phyloP scores from a whole-genome alignment of 2,113 vertebrate genomes.

The Megaptera novaeangliae region DNA sequence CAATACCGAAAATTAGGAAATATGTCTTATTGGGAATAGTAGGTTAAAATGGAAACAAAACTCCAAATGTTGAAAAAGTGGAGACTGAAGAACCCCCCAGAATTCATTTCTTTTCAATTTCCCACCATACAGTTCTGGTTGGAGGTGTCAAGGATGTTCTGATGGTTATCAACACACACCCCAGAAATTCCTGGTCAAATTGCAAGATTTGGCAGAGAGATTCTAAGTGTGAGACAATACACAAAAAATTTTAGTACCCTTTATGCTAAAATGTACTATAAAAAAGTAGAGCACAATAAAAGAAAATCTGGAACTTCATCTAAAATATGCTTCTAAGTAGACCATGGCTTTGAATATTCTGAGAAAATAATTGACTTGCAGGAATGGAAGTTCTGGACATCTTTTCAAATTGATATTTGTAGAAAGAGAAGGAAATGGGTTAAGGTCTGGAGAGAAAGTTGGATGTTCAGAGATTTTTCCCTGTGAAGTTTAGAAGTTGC shows the following conservation, averaged over 20 bases:
- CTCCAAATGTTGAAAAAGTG: slow-evolving; percentile 6
- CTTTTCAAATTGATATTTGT: not conserved
- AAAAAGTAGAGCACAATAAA: not conserved
- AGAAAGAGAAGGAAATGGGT: not conserved
- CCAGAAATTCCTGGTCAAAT: not conserved
- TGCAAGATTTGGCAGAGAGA: slow-evolving; percentile 6
- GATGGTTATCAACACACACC: not conserved
- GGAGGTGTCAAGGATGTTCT: slow-evolving; percentile 8
- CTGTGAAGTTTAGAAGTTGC: not conserved
- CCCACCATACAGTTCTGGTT: not conserved
- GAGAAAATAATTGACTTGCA: not conserved
- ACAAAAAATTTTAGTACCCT: not conserved
- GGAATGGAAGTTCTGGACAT: not conserved
- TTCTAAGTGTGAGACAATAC: slow-evolving; percentile 44
- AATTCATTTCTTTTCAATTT: slow-evolving; percentile 57
- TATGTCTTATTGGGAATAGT: slow-evolving; percentile 26
- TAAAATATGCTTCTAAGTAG: slow-evolving; percentile 2
- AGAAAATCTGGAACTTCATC: not conserved
- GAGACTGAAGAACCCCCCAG: slow-evolving; percentile 6
- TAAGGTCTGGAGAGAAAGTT: not conserved
- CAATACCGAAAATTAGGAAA: slow-evolving; percentile 46
- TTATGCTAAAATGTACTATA: not conserved
- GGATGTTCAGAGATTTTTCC: not conserved
- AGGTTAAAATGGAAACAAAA: slow-evolving; percentile 58
- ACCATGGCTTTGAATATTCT: not conserved